Evolutionary conservation across 2,797 vertebrate genomes (phyloP).

Genomic region (Pipistrellus kuhlii): DNA sequence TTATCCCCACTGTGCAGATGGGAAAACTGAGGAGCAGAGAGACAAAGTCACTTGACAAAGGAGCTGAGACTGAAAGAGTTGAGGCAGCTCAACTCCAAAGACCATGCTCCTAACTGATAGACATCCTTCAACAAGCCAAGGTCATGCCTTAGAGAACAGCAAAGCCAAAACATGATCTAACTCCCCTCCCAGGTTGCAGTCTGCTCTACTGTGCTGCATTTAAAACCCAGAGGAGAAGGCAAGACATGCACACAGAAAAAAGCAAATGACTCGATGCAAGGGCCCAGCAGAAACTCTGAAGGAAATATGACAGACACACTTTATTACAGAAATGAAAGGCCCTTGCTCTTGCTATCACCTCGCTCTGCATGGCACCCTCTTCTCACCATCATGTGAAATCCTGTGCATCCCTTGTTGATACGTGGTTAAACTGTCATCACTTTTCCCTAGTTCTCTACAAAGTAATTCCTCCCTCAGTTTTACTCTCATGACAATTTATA

Average conservation of each 20-base stretch:
- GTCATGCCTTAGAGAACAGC: neutral
- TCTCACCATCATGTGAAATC: neutral
- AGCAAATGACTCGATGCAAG: neutral
- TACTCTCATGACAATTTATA: neutral
- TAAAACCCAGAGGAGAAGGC: neutral
- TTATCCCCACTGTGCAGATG: neutral
- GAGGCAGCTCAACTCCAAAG: neutral
- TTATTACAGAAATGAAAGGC: neutral
- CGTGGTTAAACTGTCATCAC: neutral
- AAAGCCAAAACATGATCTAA: neutral
- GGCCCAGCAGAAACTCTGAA: neutral
- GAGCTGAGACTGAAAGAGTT: neutral
- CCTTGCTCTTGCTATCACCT: neutral
- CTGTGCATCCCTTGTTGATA: neutral
- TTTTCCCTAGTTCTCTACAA: neutral
- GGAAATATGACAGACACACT: neutral
- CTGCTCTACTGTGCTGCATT: neutral
- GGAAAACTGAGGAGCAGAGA: neutral
- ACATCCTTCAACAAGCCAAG: neutral
- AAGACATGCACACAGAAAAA: neutral
- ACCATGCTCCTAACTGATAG: neutral
- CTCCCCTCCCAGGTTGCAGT: neutral
- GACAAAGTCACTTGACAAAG: neutral
- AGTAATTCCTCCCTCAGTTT: neutral
- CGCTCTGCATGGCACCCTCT: neutral